These are phyloP conservation scores for Drosophila meridionalis DNA, from an alignment of 2,888 invertebrate species.

Conservation along the genomic window DNA sequence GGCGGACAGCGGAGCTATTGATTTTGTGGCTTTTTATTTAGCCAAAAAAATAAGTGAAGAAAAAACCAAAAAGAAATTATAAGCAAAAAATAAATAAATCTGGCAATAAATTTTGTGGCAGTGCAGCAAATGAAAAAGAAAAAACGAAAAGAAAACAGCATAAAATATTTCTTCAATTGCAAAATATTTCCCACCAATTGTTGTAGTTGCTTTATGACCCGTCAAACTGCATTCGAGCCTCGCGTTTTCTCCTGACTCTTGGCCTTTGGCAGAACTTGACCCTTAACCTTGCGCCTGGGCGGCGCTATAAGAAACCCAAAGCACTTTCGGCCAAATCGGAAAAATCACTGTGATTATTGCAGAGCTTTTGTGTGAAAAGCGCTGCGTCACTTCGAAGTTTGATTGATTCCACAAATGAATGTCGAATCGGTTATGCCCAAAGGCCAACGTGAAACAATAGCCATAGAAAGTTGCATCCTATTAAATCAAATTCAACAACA, in stretches of 20 bases:
- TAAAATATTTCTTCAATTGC: conserved; percentile 37
- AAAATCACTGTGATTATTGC: conserved; percentile 52
- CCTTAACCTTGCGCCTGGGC: conserved; percentile 47
- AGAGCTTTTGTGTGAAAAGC: conserved; percentile 48
- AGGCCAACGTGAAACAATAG: conserved; percentile 17
- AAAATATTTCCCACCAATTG: conserved; percentile 65
- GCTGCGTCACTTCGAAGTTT: conserved; percentile 60
- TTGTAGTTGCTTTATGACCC: conserved; percentile 20
- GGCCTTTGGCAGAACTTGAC: conserved; percentile 70
- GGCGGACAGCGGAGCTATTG: conserved; percentile 57
- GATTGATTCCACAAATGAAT: conserved; percentile 48
- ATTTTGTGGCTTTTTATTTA: conserved; percentile 62
- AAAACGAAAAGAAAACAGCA: conserved; percentile 17
- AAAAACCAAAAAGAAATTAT: conserved; percentile 7
- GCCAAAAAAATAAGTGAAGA: conserved; percentile 23
- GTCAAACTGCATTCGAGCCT: conserved; percentile 34
- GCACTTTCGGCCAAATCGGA: conserved; percentile 29
- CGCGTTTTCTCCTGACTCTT: conserved; percentile 31
- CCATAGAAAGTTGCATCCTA: conserved; percentile 54
- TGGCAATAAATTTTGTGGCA: conserved; percentile 43
- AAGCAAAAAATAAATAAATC: conserved; percentile 14
- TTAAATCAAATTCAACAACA: conserved; percentile 32
- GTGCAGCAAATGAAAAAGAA: conserved; percentile 19
- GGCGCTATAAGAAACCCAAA: conserved; percentile 9
- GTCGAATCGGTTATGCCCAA: conserved; percentile 32